Evolutionary conservation across 2,888 invertebrate species (phyloP).

Genomic region (Hypena proboscidalis): DNA sequence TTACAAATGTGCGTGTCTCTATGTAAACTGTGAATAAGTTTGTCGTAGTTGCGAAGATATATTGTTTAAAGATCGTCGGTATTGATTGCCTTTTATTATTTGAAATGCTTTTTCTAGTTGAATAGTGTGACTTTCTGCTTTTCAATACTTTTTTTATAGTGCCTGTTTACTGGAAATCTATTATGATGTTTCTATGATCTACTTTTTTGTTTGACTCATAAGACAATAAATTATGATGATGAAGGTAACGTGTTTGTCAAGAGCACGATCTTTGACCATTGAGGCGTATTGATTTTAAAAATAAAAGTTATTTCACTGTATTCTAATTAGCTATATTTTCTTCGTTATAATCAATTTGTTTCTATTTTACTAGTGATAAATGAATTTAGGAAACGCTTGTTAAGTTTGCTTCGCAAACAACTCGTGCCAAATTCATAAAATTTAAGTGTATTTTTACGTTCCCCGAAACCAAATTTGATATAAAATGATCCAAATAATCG

Average conservation of each 20-base stretch:
- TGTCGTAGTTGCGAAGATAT: too few species aligned
- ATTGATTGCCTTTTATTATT: conserved; percentile 49
- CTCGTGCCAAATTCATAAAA: conserved; percentile 63
- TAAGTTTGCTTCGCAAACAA: conserved; percentile 58
- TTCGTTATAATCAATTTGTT: conserved; percentile 33
- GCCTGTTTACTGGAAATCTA: conserved; percentile 10
- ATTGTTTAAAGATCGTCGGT: conserved; percentile 31
- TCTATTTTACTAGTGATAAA: conserved; percentile 58
- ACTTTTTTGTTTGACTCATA: background rate
- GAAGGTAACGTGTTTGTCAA: background rate
- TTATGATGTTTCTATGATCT: conserved; percentile 12
- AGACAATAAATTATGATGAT: background rate
- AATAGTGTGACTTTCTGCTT: too few species aligned
- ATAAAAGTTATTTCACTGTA: conserved; percentile 27
- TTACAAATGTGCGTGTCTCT: conserved; percentile 49
- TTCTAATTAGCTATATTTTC: too few species aligned
- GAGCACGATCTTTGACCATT: too few species aligned
- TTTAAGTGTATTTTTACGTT: conserved; percentile 31
- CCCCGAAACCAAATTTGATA: conserved; percentile 21
- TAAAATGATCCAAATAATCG: conserved; percentile 28
- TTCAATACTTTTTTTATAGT: conserved; percentile 10
- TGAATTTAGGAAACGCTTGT: conserved; percentile 59
- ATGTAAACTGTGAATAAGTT: conserved; percentile 31
- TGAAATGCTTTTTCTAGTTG: conserved; percentile 17
- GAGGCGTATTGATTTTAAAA: too few species aligned